Percentiles rank a stretch among this genome's conserved stretches.
phyloP scores from a whole-genome alignment of 1,140 invertebrate genomes.

The Anadara kagoshimensis region DNA sequence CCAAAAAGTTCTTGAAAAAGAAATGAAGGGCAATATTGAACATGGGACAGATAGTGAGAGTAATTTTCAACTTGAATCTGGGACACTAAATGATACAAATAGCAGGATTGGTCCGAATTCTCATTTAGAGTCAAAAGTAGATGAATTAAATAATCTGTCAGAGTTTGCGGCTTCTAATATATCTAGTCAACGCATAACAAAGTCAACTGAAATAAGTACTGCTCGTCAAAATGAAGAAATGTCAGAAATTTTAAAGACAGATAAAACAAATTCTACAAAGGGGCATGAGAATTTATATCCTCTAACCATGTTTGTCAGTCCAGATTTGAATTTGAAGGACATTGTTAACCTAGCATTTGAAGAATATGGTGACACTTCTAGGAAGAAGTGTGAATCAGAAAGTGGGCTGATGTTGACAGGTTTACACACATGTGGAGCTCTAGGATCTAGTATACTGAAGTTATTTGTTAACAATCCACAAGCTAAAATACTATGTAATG shows the following conservation, averaged over 20 bases:
- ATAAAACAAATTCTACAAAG: background rate
- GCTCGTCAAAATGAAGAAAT: background rate
- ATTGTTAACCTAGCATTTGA: background rate
- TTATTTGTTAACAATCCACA: slow-evolving; percentile 53
- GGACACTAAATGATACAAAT: background rate
- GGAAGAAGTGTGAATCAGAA: slow-evolving; percentile 6
- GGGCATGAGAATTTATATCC: background rate
- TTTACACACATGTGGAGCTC: slow-evolving; percentile 68
- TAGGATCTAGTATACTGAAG: slow-evolving; percentile 58
- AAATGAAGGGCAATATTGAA: background rate
- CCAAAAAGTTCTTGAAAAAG: background rate
- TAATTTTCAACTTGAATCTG: background rate
- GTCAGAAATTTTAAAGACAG: background rate
- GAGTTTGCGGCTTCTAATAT: background rate
- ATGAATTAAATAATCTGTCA: background rate
- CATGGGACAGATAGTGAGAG: background rate
- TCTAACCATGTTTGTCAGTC: slow-evolving; percentile 2
- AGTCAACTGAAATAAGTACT: background rate
- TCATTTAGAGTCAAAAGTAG: background rate
- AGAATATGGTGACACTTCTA: background rate
- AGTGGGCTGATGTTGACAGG: slow-evolving; percentile 56
- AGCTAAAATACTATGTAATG: slow-evolving; percentile 55
- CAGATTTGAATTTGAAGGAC: background rate
- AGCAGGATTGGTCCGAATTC: background rate
- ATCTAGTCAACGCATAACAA: background rate